Conservation (phyloP, 2,888 invertebrate species). For the Oligia latruncula region DNA sequence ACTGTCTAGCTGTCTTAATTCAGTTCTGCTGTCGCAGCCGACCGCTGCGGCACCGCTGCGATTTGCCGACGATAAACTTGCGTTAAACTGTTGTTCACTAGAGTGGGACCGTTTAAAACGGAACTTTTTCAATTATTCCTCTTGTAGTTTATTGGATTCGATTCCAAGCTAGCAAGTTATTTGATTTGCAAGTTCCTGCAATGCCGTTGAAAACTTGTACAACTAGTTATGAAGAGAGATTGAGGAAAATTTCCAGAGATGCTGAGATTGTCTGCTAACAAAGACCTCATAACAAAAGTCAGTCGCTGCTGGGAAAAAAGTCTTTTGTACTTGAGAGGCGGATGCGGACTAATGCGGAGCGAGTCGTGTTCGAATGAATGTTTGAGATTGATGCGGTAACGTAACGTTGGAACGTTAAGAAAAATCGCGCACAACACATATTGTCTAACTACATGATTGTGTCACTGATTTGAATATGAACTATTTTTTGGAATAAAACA, state of each 20-base stretch:
- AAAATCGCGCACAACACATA: background rate
- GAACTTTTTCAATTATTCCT: conserved; percentile 81
- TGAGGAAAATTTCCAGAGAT: conserved; percentile 54
- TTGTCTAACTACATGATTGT: background rate
- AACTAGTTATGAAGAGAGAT: conserved; percentile 68
- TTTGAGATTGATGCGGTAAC: conserved; percentile 16
- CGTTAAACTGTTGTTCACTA: conserved; percentile 74
- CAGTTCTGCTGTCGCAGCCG: conserved; percentile 78
- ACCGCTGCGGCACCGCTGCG: conserved; percentile 73
- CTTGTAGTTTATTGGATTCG: conserved; percentile 76
- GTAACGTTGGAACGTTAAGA: background rate
- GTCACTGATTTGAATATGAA: background rate
- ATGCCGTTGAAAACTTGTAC: conserved; percentile 60
- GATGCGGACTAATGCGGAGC: conserved; percentile 5
- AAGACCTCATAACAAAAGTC: conserved; percentile 61
- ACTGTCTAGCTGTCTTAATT: conserved; percentile 80
- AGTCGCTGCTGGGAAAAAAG: conserved; percentile 40
- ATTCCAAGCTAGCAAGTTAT: conserved; percentile 73
- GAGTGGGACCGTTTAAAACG: conserved; percentile 71
- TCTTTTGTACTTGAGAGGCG: conserved; percentile 34
- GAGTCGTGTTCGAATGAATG: background rate
- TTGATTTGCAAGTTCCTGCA: conserved; percentile 75
- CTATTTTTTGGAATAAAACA: background rate
- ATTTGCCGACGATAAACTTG: conserved; percentile 74
- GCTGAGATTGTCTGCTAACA: conserved; percentile 58